Evolutionary conservation across 2,888 invertebrate species (phyloP).

Genomic region (Phortica okadai): DNA sequence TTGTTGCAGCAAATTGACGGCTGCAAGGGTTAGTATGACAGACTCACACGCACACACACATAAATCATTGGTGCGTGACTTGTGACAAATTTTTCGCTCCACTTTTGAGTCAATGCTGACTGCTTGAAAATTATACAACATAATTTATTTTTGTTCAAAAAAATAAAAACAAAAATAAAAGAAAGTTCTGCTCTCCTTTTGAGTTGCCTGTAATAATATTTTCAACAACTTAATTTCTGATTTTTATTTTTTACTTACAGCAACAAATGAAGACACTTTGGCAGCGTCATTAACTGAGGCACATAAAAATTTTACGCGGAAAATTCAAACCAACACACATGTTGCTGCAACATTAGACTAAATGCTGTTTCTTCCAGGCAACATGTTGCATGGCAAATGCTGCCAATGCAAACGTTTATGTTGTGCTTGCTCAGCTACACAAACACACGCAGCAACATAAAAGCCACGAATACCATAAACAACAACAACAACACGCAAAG

Average conservation of each 20-base stretch:
- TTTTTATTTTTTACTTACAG: constrained; percentile 42
- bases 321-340: constrained; percentile 29
- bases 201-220: background rate
- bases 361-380: constrained; percentile 46
- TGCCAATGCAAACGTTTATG: background rate
- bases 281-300: constrained; percentile 52
- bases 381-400: constrained; percentile 22
- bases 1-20: too few relatives aligned
- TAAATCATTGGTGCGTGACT: too few relatives aligned
- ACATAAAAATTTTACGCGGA: constrained; percentile 56
- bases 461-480: constrained; percentile 26
- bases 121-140: background rate
- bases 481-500: constrained; percentile 37
- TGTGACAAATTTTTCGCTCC: background rate
- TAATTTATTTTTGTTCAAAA: constrained; percentile 8
- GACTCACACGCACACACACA: too few relatives aligned
- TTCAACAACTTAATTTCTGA: constrained; percentile 63
- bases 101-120: background rate
- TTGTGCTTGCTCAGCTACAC: too few relatives aligned
- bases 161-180: constrained; percentile 3
- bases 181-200: background rate
- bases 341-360: constrained; percentile 29
- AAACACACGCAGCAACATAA: constrained; percentile 8
- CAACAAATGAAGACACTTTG: constrained; percentile 47
- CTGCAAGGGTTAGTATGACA: too few relatives aligned